Conservation (phyloP, 2,888 invertebrate species). For the Liodrosophila aerea region DNA sequence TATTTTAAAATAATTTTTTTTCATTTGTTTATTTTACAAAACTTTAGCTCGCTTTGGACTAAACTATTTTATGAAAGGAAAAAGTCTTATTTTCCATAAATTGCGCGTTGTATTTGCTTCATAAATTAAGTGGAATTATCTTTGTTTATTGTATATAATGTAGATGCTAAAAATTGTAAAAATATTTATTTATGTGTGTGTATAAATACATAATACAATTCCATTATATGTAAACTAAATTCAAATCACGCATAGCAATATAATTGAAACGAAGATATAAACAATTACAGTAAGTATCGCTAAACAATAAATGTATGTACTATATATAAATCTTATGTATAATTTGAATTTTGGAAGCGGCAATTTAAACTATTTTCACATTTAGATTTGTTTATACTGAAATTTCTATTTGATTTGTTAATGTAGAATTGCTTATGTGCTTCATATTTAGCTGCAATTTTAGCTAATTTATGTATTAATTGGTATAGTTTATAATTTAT, state of each 20-base stretch:
- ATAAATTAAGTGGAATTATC: conserved; percentile 62
- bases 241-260: conserved; percentile 54
- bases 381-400: conserved; percentile 32
- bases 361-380: conserved; percentile 38
- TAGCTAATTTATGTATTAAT: conserved; percentile 41
- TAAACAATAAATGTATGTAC: conserved; percentile 15
- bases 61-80: conserved; percentile 65
- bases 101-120: conserved; percentile 61
- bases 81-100: conserved; percentile 65
- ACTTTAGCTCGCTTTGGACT: conserved; percentile 35
- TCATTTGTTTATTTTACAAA: conserved; percentile 66
- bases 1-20: conserved; percentile 20
- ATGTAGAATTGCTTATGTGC: conserved; percentile 44
- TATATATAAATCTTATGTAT: conserved; percentile 4
- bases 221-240: conserved; percentile 45
- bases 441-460: conserved; percentile 42
- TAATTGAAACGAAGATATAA: conserved; percentile 27
- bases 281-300: conserved; percentile 19
- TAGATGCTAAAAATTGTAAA: conserved; percentile 42
- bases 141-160: conserved; percentile 30
- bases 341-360: conserved; percentile 46
- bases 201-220: conserved; percentile 64
- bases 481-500: conserved; percentile 45
- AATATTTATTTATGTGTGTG: conserved; percentile 26
- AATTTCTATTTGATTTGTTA: no score